A percentile compares a stretch with the other conserved stretches of the same genome.
Evolutionary conservation across 2,797 vertebrate species (phyloP).

Genomic region (Oryzias sinensis): DNA sequence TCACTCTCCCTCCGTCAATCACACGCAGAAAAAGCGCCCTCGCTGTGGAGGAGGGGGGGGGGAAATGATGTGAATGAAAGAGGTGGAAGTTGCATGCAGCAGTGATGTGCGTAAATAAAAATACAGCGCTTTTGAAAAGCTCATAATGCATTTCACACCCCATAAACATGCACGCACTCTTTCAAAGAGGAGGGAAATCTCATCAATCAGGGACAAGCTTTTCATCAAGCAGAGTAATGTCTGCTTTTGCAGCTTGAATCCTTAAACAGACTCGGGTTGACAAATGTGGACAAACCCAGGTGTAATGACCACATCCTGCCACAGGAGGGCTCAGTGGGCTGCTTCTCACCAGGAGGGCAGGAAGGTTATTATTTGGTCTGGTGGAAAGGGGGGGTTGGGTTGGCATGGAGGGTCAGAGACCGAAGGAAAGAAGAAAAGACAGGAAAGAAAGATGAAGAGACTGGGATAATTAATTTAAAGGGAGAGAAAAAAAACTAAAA

Average conservation of each 20-base stretch:
- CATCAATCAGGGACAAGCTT: no score
- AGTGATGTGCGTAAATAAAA: slow-evolving; percentile 1
- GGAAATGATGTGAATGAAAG: background rate
- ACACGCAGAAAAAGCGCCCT: slow-evolving; percentile 31
- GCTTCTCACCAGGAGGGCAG: slow-evolving; percentile 1
- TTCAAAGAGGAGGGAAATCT: no score
- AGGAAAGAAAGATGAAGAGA: slow-evolving; percentile 14
- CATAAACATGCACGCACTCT: no score
- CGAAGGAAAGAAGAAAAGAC: background rate
- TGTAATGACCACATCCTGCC: slow-evolving; percentile 42
- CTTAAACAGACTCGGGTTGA: no score
- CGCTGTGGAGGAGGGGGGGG: slow-evolving; percentile 5
- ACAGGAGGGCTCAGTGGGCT: slow-evolving; percentile 69
- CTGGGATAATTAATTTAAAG: slow-evolving; percentile 39
- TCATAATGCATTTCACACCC: no score
- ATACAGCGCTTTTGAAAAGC: background rate
- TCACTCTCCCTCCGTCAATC: slow-evolving; percentile 71
- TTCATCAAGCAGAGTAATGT: no score
- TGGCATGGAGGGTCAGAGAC: background rate
- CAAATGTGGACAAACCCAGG: no score
- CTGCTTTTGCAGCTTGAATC: no score
- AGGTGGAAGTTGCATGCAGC: slow-evolving; percentile 1
- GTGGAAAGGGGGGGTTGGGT: slow-evolving; percentile 26
- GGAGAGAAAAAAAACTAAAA: slow-evolving; percentile 17
- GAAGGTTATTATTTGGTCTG: slow-evolving; percentile 60